phyloP scores from a whole-genome alignment of 2,888 invertebrate species.

The Limnephilus lunatus region DNA sequence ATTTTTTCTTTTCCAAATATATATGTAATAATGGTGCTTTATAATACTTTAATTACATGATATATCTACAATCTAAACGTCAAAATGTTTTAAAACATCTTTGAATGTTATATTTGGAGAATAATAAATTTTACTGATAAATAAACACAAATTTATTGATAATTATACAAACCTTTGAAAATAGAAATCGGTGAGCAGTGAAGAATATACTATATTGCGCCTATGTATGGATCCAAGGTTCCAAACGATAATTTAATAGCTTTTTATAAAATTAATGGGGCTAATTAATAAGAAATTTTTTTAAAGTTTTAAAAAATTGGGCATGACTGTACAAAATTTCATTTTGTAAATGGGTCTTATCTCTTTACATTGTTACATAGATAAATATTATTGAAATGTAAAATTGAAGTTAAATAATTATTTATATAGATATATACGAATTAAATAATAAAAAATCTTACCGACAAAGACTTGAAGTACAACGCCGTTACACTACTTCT shows the following conservation, averaged over 20 bases:
- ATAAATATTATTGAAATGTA: slow-evolving; percentile 1
- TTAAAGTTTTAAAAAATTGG: neutral
- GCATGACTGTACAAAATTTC: neutral
- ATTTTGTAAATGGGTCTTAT: neutral
- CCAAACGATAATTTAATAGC: neutral
- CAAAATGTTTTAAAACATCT: neutral
- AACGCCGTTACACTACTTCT: neutral
- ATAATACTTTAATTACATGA: neutral
- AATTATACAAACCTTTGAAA: neutral
- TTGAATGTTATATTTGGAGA: neutral
- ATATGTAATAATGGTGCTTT: neutral
- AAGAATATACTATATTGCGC: neutral
- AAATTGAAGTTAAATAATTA: slow-evolving; percentile 15
- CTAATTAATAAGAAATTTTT: neutral
- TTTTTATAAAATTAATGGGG: neutral
- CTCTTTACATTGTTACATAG: slow-evolving; percentile 16
- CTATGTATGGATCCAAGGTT: neutral
- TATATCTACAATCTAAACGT: neutral
- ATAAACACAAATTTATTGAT: neutral
- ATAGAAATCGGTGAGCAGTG: neutral
- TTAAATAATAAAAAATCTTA: slow-evolving; percentile 31
- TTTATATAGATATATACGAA: slow-evolving; percentile 34
- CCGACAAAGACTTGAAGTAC: slow-evolving; percentile 32
- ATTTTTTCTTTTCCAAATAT: neutral
- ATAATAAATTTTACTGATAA: neutral